Evolutionary conservation across 2,113 vertebrate species (phyloP).

Genomic region (Hiodon alosoides): DNA sequence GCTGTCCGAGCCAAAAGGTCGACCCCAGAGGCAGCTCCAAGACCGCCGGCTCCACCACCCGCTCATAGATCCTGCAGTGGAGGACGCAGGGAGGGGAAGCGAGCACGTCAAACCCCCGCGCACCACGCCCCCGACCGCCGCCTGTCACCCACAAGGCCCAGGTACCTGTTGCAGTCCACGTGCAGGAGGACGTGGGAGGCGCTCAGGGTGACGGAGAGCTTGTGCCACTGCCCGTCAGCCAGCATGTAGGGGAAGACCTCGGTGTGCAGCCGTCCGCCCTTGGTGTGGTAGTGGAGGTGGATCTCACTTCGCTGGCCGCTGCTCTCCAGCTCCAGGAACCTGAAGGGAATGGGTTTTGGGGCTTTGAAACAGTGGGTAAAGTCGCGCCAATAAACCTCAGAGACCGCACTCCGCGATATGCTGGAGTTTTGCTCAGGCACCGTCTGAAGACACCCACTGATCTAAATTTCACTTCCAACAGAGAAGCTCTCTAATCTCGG

Average conservation of each 20-base stretch:
- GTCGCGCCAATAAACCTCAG: not conserved
- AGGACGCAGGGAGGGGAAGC: too few species aligned
- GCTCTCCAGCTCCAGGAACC: slow-evolving; percentile 93
- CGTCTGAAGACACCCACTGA: slow-evolving; percentile 21
- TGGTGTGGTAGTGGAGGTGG: slow-evolving; percentile 85
- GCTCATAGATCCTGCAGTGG: slow-evolving; percentile 86
- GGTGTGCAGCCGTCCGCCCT: slow-evolving; percentile 77
- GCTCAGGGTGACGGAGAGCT: slow-evolving; percentile 85
- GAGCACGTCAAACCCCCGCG: not conserved
- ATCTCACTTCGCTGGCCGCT: slow-evolving; percentile 93
- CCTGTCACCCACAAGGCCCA: not conserved
- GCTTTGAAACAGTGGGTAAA: not conserved
- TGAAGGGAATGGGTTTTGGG: slow-evolving; percentile 39
- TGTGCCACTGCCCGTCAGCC: slow-evolving; percentile 95
- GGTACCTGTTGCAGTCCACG: slow-evolving; percentile 94
- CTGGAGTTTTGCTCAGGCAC: slow-evolving; percentile 37
- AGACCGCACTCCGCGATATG: slow-evolving; percentile 32
- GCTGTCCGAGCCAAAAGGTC: slow-evolving; percentile 90
- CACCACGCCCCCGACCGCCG: not conserved
- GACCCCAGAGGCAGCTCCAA: slow-evolving; percentile 84
- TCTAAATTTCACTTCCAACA: too few species aligned
- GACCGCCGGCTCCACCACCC: slow-evolving; percentile 82
- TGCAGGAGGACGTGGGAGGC: slow-evolving; percentile 89
- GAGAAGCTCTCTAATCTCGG: too few species aligned
- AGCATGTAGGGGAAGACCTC: slow-evolving; percentile 94